Evolutionary conservation across 2,888 invertebrate species (phyloP).

Genomic region (Heliconius ismenius): DNA sequence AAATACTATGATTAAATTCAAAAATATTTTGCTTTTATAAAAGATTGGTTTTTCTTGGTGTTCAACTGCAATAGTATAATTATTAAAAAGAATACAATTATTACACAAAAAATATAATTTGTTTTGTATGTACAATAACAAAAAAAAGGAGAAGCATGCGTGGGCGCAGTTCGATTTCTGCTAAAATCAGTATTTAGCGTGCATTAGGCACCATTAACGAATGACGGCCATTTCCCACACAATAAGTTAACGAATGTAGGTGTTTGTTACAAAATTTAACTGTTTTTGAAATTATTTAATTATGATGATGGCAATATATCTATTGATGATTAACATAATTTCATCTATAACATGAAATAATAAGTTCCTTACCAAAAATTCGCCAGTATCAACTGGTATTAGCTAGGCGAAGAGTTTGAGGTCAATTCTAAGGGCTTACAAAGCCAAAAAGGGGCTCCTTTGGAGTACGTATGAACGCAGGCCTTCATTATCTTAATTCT

Average conservation of each 20-base stretch:
- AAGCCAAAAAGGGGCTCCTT: too few species aligned
- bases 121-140: not conserved
- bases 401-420: too few species aligned
- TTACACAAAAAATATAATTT: not conserved
- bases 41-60: too few species aligned
- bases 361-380: not conserved
- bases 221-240: conserved; percentile 26
- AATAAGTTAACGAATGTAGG: conserved; percentile 22
- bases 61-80: not conserved
- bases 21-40: too few species aligned
- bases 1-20: too few species aligned
- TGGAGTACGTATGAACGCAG: too few species aligned
- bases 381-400: too few species aligned
- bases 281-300: not conserved
- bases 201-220: conserved; percentile 31
- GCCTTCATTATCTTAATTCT: too few species aligned
- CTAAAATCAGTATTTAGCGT: conserved; percentile 41
- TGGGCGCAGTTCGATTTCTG: conserved; percentile 39
- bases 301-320: not conserved
- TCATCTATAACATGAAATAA: not conserved
- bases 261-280: conserved; percentile 14
- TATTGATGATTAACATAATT: not conserved
- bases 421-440: too few species aligned
- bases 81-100: not conserved
- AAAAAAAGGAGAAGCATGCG: conserved; percentile 5